Percentiles rank a stretch among this genome's conserved stretches.
These are phyloP conservation scores for Corythucha ciliata DNA, from an alignment of 2,888 invertebrate species.

Conservation along the genomic window DNA sequence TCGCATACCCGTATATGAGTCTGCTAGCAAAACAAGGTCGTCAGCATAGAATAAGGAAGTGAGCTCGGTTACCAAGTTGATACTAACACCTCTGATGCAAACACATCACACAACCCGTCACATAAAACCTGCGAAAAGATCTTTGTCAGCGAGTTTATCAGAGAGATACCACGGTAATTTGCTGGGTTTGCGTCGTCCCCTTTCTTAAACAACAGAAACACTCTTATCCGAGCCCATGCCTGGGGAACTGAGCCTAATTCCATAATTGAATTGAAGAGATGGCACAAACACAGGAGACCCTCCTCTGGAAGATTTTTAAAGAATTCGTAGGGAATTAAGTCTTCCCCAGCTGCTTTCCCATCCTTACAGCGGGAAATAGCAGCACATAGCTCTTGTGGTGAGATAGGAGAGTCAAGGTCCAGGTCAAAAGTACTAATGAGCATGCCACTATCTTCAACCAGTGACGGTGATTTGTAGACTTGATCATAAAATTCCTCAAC, in stretches of 20 bases:
- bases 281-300: neutral
- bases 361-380: neutral
- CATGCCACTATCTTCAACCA: neutral
- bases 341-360: neutral
- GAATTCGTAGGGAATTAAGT: conserved; percentile 3
- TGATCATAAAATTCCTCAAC: neutral
- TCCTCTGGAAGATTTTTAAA: neutral
- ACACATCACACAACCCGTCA: neutral
- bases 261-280: neutral
- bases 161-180: conserved; percentile 1
- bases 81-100: conserved; percentile 1
- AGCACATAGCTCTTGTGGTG: neutral
- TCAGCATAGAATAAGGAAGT: conserved; percentile 6
- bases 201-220: neutral
- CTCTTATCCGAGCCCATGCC: neutral
- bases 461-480: neutral
- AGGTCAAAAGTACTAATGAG: neutral
- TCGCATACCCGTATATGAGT: conserved; percentile 7
- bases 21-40: neutral
- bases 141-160: neutral
- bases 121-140: neutral
- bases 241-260: neutral
- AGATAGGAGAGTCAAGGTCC: neutral
- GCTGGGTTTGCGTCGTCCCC: neutral
- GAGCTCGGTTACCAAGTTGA: neutral